Base-by-base conservation (phyloP, 35 echinoderm and acorn worm species). In the Apostichopus californicus region DNA sequence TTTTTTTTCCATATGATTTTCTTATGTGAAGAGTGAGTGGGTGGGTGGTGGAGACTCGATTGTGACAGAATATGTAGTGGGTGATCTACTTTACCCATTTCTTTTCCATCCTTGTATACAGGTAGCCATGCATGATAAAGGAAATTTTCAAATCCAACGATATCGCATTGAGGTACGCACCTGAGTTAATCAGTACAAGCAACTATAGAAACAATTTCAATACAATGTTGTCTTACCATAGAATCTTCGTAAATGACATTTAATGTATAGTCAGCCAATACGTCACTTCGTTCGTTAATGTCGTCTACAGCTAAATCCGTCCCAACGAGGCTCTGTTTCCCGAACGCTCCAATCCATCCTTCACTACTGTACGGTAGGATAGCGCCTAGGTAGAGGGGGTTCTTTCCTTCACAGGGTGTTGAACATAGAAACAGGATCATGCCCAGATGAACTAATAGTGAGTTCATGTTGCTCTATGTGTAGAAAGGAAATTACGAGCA, bases 331-430 rank as follows among this genome's bases (percentile, higher is more conserved):
- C 86, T 89, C 64, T 89, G 86, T 72, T 9, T 68, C 12, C 86
- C 86, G 52, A 89, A 89, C 1, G 86, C 86, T 89, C 86, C 86
- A 72, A 89, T 89, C 86, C 86, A 89, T 9, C 86, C 86, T 1
- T 89, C 86, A 20, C 72, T 89, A 22, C 61, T 72, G 21, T 89
- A 89, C 1, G 86, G 86, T 63, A 89, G 61, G 57, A 89, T 89
- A 60, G 86, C 86, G 18, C 86, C 86, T 66, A 89, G 3, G 57
- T 89, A 63, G 86, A 89, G 86, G 21, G 86, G 86, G 64, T 10
- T 73, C 86, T 89, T 89, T 14, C 86, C 25, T 53, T 57, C 55
- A 17, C 14, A 53, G 1, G 12, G 80, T 12, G 55, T 82, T 57
- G 80, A 10, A 15, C 21, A 82, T 82, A 82, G 8, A 82, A 57